Evolutionary conservation across 2,113 vertebrate species (phyloP).

Genomic region (Clarias magur): DNA sequence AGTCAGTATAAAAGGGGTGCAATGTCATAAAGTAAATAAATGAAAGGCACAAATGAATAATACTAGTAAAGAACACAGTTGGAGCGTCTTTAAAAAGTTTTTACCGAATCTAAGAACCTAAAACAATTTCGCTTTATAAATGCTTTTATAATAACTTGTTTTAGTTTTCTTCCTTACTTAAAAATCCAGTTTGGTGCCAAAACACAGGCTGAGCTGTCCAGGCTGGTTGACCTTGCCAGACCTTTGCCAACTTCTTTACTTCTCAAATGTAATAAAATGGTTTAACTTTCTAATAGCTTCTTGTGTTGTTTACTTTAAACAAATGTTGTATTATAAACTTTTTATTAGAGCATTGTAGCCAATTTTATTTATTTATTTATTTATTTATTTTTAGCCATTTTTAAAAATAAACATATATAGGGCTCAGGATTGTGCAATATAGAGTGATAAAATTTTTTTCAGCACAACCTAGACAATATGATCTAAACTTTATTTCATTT

Average conservation of each 20-base stretch:
- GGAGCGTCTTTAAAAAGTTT: background rate
- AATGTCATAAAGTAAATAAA: too few relatives aligned
- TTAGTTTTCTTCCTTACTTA: background rate
- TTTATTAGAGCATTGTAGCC: too few relatives aligned
- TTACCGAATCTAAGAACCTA: background rate
- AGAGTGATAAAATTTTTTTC: too few relatives aligned
- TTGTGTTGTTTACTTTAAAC: background rate
- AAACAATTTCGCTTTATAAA: background rate
- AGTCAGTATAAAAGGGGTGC: too few relatives aligned
- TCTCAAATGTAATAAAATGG: background rate
- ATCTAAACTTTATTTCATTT: too few relatives aligned
- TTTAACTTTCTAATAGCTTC: background rate
- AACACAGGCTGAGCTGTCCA: background rate
- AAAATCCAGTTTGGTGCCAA: background rate
- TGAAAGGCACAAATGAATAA: too few relatives aligned
- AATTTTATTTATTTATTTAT: too few relatives aligned
- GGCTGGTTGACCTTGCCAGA: background rate
- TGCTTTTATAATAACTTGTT: background rate
- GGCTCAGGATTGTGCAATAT: too few relatives aligned
- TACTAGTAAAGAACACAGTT: too few relatives aligned
- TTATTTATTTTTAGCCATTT: too few relatives aligned
- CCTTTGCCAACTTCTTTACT: background rate
- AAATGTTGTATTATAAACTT: background rate
- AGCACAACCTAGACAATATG: too few relatives aligned
- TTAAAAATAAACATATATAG: too few relatives aligned